These are phyloP conservation scores for Formica selysi DNA, from an alignment of 1,140 invertebrate species.

Conservation along the genomic window DNA sequence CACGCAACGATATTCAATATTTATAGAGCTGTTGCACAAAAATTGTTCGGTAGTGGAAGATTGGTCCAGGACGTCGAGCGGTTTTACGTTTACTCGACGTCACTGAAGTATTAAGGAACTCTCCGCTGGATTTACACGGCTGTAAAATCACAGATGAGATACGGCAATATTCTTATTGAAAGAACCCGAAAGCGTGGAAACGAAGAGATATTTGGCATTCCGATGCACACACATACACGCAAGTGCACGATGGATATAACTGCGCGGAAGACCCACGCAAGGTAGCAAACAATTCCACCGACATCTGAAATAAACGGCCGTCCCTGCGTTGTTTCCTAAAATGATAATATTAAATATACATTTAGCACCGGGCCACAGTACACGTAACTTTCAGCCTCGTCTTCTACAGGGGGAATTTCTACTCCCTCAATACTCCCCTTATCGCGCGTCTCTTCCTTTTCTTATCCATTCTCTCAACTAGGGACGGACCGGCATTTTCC, in stretches of 20 bases:
- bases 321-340: constrained; percentile 71
- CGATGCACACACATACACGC: background rate
- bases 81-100: constrained; percentile 68
- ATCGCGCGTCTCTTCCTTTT: constrained; percentile 28
- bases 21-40: constrained; percentile 49
- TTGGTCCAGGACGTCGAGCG: constrained; percentile 39
- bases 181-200: constrained; percentile 23
- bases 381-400: constrained; percentile 53
- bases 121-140: constrained; percentile 73
- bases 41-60: constrained; percentile 60
- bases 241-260: background rate
- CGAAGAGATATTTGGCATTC: constrained; percentile 36
- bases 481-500: constrained; percentile 56
- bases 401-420: constrained; percentile 64
- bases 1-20: constrained; percentile 49
- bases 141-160: constrained; percentile 77
- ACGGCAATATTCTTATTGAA: constrained; percentile 28
- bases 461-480: constrained; percentile 42
- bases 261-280: constrained; percentile 31
- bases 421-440: constrained; percentile 51
- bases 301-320: constrained; percentile 75
- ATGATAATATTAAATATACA: constrained; percentile 80
- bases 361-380: constrained; percentile 61
- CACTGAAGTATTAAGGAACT: constrained; percentile 77
- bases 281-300: constrained; percentile 77